Conservation (phyloP, 2,113 vertebrate genomes). For the Takifugu flavidus region DNA sequence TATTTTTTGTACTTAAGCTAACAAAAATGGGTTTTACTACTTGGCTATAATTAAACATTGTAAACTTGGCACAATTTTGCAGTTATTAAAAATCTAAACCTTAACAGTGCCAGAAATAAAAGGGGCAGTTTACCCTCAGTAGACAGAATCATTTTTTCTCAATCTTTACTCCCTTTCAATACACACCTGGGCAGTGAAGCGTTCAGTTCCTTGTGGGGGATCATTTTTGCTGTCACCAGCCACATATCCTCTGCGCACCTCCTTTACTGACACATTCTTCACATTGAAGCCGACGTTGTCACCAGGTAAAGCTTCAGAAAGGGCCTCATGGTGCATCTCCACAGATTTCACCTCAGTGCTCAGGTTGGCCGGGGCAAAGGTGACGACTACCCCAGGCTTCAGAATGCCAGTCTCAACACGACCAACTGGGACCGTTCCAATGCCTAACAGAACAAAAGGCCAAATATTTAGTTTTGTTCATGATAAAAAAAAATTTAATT, state of each 20-base stretch:
- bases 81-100: too few relatives aligned
- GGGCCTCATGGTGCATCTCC: conserved; percentile 81
- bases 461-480: too few relatives aligned
- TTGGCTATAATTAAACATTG: too few relatives aligned
- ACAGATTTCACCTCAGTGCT: conserved; percentile 82
- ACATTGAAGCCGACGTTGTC: conserved; percentile 81
- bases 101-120: too few relatives aligned
- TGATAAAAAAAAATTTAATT: too few relatives aligned
- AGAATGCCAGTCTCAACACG: conserved; percentile 78
- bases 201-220: conserved; percentile 72
- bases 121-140: too few relatives aligned
- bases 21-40: too few relatives aligned
- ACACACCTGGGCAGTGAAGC: conserved; percentile 73
- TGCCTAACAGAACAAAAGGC: conserved; percentile 54
- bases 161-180: too few relatives aligned
- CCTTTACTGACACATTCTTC: conserved; percentile 80
- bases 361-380: conserved; percentile 74
- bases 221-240: conserved; percentile 82
- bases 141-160: too few relatives aligned
- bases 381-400: conserved; percentile 76
- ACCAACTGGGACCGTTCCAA: conserved; percentile 79
- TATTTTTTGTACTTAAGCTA: too few relatives aligned
- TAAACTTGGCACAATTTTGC: too few relatives aligned
- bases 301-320: conserved; percentile 71
- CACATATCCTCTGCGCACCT: conserved; percentile 78